Evolutionary conservation across 1,140 invertebrate species (phyloP), one percentile per base, ranked within the genome.

Genomic region (Meloidogyne chitwoodi): DNA sequence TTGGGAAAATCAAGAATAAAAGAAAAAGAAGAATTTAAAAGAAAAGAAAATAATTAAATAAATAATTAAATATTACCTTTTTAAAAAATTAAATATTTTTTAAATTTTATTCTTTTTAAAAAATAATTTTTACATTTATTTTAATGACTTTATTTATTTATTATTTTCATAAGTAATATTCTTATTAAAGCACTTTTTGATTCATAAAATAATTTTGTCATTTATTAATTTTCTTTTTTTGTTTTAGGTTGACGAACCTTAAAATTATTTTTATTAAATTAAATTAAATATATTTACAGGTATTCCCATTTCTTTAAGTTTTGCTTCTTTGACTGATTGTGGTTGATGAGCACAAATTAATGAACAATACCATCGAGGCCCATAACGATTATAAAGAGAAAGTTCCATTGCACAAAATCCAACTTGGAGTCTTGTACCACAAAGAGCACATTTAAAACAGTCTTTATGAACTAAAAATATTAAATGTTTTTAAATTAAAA

Each of bases 351-450:
- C 64, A 31, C 74, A 75, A n/a, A 75, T 74, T 56, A 75, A 38
- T n/a, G 74, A 69, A 65, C 74, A 75, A 48, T 75, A 75, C 65
- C 64, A 75, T 24, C 74, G 29, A 5, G 74, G 74, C 4, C 74
- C 74, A 48, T 75, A 75, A 29, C 74, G 71, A 24, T 63, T 63
- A 64, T 75, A 75, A 24, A 75, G 64, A 24, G 65, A 67, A 34
- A 69, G 64, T 48, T 75, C 74, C 74, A 75, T 74, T 48, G 74
- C 74, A 61, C 74, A 75, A 31, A 41, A 44, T 62, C 74, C 74
- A 27, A 75, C 69, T 22, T 75, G 74, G 19, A 75, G 71, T 26
- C 48, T 62, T 27, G 74, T 74, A n/a, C 69, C 74, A 63, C 74
- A 75, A 26, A 70, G 31, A 24, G 62, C 64, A 63, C 74, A 75